Conservation (phyloP, 2,888 invertebrate genomes). For the Desoria tigrina region DNA sequence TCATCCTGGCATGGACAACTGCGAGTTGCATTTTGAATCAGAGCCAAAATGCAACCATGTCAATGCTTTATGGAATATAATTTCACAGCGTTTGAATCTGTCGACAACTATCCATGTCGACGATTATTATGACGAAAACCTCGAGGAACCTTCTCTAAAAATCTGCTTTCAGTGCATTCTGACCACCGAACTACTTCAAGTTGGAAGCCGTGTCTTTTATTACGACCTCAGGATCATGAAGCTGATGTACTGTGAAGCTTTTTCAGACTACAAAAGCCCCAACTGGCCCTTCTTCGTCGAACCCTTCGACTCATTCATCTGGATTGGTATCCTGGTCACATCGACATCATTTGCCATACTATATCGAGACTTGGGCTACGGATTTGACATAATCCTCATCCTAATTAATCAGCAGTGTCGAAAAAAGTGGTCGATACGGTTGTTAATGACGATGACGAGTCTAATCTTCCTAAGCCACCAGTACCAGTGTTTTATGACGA, state of each 20-base stretch:
- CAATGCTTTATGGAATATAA: neutral
- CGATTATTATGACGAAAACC: constrained; percentile 2
- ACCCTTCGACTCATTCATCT: constrained; percentile 4
- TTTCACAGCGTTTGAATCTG: neutral
- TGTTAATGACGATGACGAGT: too few relatives aligned
- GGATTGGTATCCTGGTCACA: neutral
- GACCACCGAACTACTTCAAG: too few relatives aligned
- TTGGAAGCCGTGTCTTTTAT: neutral
- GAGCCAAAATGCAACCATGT: neutral
- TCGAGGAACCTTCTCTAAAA: constrained; percentile 1
- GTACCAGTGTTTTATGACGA: constrained; percentile 12
- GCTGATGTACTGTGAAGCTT: neutral
- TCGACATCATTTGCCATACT: neutral
- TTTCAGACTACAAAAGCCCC: neutral
- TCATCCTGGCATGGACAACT: neutral
- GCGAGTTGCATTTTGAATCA: constrained; percentile 4
- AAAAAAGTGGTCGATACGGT: neutral
- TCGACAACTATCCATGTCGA: neutral
- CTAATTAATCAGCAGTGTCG: neutral
- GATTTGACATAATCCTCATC: too few relatives aligned
- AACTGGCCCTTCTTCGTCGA: constrained; percentile 8
- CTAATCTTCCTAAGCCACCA: neutral
- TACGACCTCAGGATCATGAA: constrained; percentile 1
- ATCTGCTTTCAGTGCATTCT: constrained; percentile 5
- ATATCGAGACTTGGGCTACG: neutral